Conservation (phyloP, 1,140 invertebrate species). For the Bombus confusus region DNA sequence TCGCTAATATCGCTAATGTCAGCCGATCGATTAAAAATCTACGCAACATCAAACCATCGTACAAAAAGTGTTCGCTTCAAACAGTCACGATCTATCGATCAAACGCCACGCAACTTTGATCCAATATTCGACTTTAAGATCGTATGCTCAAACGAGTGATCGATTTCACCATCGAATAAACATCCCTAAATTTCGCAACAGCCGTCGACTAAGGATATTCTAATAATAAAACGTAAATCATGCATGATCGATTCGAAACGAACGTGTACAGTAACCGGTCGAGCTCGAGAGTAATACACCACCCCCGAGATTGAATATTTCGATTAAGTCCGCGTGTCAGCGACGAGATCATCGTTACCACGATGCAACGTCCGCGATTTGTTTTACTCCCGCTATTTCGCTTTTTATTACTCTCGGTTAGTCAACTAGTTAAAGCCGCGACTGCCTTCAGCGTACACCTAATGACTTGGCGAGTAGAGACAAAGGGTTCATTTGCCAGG, state of each 20-base stretch:
- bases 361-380: slow-evolving; percentile 44
- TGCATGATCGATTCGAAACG: no score
- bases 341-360: slow-evolving; percentile 55
- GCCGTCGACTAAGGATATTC: neutral
- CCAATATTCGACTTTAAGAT: neutral
- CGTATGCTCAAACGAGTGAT: neutral
- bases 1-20: neutral
- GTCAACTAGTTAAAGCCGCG: slow-evolving; percentile 63
- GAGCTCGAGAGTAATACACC: neutral
- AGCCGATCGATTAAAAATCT: neutral
- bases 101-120: slow-evolving; percentile 1
- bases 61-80: no score
- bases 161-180: slow-evolving; percentile 9
- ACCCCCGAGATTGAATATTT: slow-evolving; percentile 27
- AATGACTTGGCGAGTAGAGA: slow-evolving; percentile 71
- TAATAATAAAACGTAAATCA: neutral
- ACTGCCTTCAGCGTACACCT: slow-evolving; percentile 63
- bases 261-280: neutral
- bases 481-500: slow-evolving; percentile 71
- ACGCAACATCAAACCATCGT: neutral
- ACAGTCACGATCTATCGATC: neutral
- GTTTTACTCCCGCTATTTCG: slow-evolving; percentile 54
- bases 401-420: slow-evolving; percentile 65
- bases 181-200: neutral
- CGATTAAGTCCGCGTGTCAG: slow-evolving; percentile 38